These are phyloP conservation scores for Lagodon rhomboides DNA, from an alignment of 2,797 vertebrate genomes.

Conservation along the genomic window DNA sequence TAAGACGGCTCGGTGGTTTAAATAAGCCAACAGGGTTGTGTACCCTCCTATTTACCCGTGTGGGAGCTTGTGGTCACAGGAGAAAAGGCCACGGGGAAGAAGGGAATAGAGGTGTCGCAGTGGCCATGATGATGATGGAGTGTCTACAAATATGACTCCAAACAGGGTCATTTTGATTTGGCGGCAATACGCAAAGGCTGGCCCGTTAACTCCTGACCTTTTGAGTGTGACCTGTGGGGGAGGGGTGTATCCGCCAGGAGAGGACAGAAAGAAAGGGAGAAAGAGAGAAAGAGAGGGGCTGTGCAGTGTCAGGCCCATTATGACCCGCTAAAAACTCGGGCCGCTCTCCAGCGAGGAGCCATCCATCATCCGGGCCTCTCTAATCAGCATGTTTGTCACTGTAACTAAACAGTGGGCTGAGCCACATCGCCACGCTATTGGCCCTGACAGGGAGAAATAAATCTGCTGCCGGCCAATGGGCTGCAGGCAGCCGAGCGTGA, in stretches of 20 bases:
- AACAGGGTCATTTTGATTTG: conserved; percentile 88
- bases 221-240: conserved; percentile 82
- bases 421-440: conserved; percentile 86
- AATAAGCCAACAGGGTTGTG: conserved; percentile 79
- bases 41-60: conserved; percentile 73
- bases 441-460: conserved; percentile 90
- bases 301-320: conserved; percentile 92
- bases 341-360: conserved; percentile 88
- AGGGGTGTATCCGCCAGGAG: conserved; percentile 76
- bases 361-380: conserved; percentile 90
- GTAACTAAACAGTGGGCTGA: conserved; percentile 88
- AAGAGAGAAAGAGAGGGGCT: conserved; percentile 74
- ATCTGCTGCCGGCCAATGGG: conserved; percentile 89
- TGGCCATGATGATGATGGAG: conserved; percentile 87
- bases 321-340: conserved; percentile 92
- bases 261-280: conserved; percentile 74
- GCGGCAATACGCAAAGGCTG: conserved; percentile 79
- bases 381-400: conserved; percentile 92
- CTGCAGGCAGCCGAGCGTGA: conserved; percentile 85
- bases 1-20: conserved; percentile 73
- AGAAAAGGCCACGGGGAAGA: conserved; percentile 79
- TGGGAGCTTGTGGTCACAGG: conserved; percentile 70
- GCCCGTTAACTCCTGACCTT: conserved; percentile 87
- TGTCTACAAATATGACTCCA: conserved; percentile 88
- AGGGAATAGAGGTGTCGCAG: conserved; percentile 80